Evolutionary conservation across 2,888 invertebrate species (phyloP).

Genomic region (Gnatocerus cornutus): DNA sequence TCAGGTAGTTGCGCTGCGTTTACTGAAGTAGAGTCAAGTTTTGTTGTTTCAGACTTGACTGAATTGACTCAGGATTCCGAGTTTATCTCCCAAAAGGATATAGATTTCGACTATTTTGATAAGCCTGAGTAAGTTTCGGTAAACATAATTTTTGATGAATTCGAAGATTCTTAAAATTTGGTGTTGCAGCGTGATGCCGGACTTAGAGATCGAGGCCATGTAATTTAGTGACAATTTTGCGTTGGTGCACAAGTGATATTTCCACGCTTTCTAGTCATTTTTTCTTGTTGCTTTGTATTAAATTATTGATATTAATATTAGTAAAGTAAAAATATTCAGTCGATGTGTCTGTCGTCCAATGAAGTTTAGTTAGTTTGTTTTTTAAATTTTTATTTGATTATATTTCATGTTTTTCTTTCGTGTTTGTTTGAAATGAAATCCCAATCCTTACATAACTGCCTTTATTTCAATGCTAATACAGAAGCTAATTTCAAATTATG

Average conservation of each 20-base stretch:
- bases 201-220: conserved; percentile 67
- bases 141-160: conserved; percentile 4
- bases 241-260: conserved; percentile 41
- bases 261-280: conserved; percentile 48
- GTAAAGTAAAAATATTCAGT: conserved; percentile 15
- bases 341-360: background rate
- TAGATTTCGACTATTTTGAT: conserved; percentile 66
- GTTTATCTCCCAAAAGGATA: conserved; percentile 63
- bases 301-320: conserved; percentile 6
- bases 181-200: conserved; percentile 63
- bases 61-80: conserved; percentile 62
- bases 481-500: conserved; percentile 33
- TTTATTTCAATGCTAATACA: conserved; percentile 43
- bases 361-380: conserved; percentile 29
- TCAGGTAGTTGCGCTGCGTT: conserved; percentile 58
- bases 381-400: conserved; percentile 35
- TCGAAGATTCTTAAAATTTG: conserved; percentile 29
- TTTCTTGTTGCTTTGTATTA: conserved; percentile 30
- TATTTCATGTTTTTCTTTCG: conserved; percentile 13
- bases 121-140: conserved; percentile 59
- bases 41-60: conserved; percentile 58
- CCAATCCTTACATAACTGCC: conserved; percentile 28
- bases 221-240: conserved; percentile 38
- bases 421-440: conserved; percentile 18
- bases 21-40: conserved; percentile 27